Evolutionary conservation across 1,140 invertebrate species (phyloP).

Genomic region (Nomia melanderi): DNA sequence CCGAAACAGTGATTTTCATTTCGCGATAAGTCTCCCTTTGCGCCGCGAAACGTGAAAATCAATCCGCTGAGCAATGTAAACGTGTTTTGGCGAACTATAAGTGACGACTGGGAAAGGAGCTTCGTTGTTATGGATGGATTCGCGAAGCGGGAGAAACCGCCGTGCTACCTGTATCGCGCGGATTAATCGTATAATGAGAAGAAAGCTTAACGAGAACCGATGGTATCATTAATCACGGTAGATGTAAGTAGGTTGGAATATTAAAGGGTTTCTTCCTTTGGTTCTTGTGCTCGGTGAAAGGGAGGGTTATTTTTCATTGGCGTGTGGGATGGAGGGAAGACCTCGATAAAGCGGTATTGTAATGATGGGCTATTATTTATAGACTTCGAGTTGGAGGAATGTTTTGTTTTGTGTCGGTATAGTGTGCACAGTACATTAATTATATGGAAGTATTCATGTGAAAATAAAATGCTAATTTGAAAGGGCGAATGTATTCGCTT

Average conservation of each 20-base stretch:
- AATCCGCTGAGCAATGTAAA: background rate
- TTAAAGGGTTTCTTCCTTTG: background rate
- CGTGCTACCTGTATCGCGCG: background rate
- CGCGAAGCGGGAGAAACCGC: background rate
- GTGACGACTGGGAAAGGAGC: background rate
- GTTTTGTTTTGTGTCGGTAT: no score
- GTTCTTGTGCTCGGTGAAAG: background rate
- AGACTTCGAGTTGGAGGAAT: background rate
- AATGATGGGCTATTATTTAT: background rate
- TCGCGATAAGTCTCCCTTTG: background rate
- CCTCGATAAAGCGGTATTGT: background rate
- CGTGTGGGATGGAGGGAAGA: no score
- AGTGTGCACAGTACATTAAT: no score
- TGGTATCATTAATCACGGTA: slow-evolving; percentile 11
- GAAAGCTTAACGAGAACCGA: background rate
- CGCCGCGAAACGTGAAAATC: background rate
- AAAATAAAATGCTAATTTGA: no score
- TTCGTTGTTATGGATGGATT: background rate
- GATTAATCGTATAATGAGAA: background rate
- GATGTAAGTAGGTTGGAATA: background rate
- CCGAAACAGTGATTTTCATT: slow-evolving; percentile 7
- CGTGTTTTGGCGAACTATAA: background rate
- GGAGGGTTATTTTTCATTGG: background rate
- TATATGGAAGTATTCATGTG: no score
- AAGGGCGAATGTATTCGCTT: no score